Evolutionary conservation across 2,888 invertebrate species (phyloP).

Genomic region (Hemithea aestivaria): DNA sequence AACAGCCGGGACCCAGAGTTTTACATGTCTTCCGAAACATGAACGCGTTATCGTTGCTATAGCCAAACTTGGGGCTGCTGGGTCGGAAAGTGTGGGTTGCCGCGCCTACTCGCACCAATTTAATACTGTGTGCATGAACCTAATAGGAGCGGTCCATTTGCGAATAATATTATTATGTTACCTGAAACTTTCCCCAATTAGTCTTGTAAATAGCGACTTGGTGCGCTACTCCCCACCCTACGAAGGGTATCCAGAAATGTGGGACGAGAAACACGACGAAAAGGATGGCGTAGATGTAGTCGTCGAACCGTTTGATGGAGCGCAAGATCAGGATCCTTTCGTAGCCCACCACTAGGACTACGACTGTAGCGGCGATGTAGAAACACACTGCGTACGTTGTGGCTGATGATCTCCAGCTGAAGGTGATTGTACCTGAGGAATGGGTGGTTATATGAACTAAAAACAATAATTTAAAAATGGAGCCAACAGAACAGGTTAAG

Average conservation of each 20-base stretch:
- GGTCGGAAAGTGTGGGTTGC: too few relatives aligned
- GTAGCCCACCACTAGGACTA: slow-evolving; percentile 80
- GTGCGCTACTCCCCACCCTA: slow-evolving; percentile 84
- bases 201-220: slow-evolving; percentile 85
- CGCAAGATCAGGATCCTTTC: slow-evolving; percentile 80
- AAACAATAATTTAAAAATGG: too few relatives aligned
- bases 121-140: too few relatives aligned
- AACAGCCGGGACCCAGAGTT: too few relatives aligned
- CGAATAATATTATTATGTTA: slow-evolving; percentile 37
- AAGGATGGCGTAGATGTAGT: slow-evolving; percentile 83
- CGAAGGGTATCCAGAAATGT: slow-evolving; percentile 85
- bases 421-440: slow-evolving; percentile 75
- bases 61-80: too few relatives aligned
- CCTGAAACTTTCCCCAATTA: slow-evolving; percentile 83
- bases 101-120: too few relatives aligned
- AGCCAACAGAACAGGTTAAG: too few relatives aligned
- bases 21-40: too few relatives aligned
- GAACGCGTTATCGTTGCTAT: too few relatives aligned
- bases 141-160: too few relatives aligned
- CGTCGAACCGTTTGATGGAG: slow-evolving; percentile 82
- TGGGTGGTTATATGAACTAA: slow-evolving; percentile 16
- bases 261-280: slow-evolving; percentile 83
- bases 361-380: slow-evolving; percentile 76
- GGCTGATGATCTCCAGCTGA: slow-evolving; percentile 81
- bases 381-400: slow-evolving; percentile 83